Evolutionary conservation across 2,113 vertebrate species (phyloP), one percentile per base, ranked within the genome.

Genomic region (Dromas ardeola): DNA sequence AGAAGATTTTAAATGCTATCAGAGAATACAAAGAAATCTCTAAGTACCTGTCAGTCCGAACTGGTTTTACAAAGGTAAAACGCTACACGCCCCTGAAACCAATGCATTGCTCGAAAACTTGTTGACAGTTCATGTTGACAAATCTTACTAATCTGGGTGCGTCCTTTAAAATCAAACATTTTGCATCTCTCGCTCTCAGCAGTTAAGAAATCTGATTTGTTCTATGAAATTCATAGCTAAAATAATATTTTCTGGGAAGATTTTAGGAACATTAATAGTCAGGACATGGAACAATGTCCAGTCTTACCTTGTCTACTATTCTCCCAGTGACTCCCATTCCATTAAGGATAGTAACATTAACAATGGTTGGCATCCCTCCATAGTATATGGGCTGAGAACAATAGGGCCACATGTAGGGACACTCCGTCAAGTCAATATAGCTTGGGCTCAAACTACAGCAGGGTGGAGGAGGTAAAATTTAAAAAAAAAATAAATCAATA

Each of bases 351-450:
- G 99, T 99, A 82, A 99, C 98, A 65, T 99, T 99, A 88, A 99
- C 98, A 42, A 99, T 99, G 22, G 99, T 99, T 69, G 99, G 99
- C 99, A 99, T 99, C 56, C 99, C 99, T 90, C 99, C 99, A 5
- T 99, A 99, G 98, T 99, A 99, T 96, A 99, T 99, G 83, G 99
- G 99, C 97, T 99, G 99, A 65, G 99, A 99, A 97, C 99, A 99
- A 97, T 99, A 99, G 18, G 99, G 99, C 99, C 99, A 99, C 99
- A 99, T 99, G 98, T 99, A 99, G 5, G 99, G 99, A 96, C 99
- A 99, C 97, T 99, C 99, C 0, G 99, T 99, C 89, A 99, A 98
- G 95, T 99, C 99, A 47, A 99, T 98, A 97, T 99, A 99, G 98
- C 99, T 99, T 52, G 99, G 99, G 96, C 99, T 99, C 79, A 99